Conservation (phyloP, 2,113 vertebrate genomes). For the Nymphicus hollandicus region DNA sequence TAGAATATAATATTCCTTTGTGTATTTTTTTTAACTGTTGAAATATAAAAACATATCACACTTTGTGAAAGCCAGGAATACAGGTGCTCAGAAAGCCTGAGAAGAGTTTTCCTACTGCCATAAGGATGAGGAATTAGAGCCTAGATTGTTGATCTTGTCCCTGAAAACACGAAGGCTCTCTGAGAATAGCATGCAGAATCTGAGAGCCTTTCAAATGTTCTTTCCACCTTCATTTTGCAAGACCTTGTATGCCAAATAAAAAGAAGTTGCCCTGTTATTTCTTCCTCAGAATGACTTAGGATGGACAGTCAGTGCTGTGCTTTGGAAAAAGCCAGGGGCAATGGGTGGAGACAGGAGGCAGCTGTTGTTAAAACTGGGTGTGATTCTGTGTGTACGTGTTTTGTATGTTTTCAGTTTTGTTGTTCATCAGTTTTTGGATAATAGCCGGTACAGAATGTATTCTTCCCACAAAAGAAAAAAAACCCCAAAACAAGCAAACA, state of each 20-base stretch:
- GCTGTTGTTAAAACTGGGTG: neutral
- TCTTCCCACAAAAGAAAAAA: neutral
- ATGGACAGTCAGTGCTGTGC: neutral
- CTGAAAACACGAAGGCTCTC: neutral
- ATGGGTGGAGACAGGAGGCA: neutral
- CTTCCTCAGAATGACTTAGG: neutral
- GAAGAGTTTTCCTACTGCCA: neutral
- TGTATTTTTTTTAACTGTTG: neutral
- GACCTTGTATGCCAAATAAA: neutral
- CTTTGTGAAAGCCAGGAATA: neutral
- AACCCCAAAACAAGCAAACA: fast-evolving
- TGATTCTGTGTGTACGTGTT: neutral
- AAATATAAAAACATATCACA: neutral
- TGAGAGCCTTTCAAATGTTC: neutral
- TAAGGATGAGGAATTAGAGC: neutral
- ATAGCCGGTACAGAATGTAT: fast-evolving
- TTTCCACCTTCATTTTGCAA: neutral
- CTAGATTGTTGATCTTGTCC: neutral
- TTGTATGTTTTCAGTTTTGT: neutral
- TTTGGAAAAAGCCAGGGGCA: neutral
- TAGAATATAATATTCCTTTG: neutral
- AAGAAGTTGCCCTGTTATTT: neutral
- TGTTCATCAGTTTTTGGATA: neutral
- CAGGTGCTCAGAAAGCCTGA: neutral
- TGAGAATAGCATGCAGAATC: neutral